phyloP scores from a whole-genome alignment of 2,797 vertebrate species.

The Perodicticus potto region DNA sequence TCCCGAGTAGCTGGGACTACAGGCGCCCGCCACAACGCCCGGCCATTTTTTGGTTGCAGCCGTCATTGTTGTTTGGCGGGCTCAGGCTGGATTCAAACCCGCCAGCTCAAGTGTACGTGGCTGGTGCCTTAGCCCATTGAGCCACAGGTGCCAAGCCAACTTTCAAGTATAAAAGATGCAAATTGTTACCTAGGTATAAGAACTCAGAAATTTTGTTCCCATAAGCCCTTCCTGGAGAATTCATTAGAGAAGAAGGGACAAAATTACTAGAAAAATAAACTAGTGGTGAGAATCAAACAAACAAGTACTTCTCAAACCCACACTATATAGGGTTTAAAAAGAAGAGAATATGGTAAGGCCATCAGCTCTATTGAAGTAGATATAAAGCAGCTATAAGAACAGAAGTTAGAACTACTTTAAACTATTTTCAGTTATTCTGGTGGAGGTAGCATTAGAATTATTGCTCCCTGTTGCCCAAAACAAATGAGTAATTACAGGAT shows the following conservation, averaged over 20 bases:
- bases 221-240: background rate
- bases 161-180: background rate
- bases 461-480: constrained; percentile 7
- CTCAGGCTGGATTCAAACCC: too few species aligned
- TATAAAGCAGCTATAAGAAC: background rate
- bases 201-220: background rate
- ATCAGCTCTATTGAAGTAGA: background rate
- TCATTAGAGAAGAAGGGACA: background rate
- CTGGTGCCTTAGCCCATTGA: too few species aligned
- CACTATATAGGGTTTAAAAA: background rate
- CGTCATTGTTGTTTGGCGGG: too few species aligned
- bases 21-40: too few species aligned
- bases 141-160: too few species aligned
- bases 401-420: background rate
- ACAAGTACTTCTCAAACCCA: background rate
- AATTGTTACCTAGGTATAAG: background rate
- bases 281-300: background rate
- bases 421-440: background rate
- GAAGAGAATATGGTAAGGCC: background rate
- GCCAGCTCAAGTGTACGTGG: too few species aligned
- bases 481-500: constrained; percentile 41
- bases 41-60: too few species aligned
- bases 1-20: too few species aligned
- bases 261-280: background rate
- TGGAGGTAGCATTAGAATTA: background rate